A percentile compares a stretch with the other conserved stretches of the same genome.
phyloP scores from a whole-genome alignment of 2,113 vertebrate genomes.

The Neodon shergylaensis region DNA sequence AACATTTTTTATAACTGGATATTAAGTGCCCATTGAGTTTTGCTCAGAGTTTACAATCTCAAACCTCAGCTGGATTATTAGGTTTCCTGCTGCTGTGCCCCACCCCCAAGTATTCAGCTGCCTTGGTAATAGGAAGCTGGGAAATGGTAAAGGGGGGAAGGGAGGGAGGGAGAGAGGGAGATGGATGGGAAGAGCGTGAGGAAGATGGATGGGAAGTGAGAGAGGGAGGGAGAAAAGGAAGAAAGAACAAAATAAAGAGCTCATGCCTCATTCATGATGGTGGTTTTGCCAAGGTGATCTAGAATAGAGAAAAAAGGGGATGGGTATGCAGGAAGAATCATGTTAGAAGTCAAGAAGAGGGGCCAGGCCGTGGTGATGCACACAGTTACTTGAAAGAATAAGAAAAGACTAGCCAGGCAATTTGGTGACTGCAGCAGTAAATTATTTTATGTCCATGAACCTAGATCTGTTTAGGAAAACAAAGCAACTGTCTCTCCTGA shows the following conservation, averaged over 20 bases:
- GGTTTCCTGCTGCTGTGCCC: background rate
- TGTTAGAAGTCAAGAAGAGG: background rate
- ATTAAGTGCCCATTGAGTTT: background rate
- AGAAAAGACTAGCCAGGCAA: background rate
- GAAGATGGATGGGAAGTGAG: too few species aligned
- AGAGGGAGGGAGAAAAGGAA: background rate
- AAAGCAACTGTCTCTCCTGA: background rate
- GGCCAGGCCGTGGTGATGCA: too few species aligned
- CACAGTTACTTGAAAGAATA: background rate
- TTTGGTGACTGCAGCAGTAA: background rate
- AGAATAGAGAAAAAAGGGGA: background rate
- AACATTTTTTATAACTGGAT: background rate
- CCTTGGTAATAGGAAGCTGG: background rate
- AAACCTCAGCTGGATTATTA: background rate
- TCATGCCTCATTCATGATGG: background rate
- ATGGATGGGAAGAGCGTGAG: too few species aligned
- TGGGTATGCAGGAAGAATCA: background rate
- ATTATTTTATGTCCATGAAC: background rate
- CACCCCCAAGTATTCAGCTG: background rate
- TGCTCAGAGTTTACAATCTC: slow-evolving; percentile 1
- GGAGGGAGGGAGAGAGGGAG: too few species aligned
- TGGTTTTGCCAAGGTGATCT: background rate
- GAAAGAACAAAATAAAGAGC: background rate
- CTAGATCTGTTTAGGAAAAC: background rate
- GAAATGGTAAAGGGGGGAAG: background rate